Evolutionary conservation across 2,888 invertebrate genomes (phyloP).

Genomic region (Euproctis similis): DNA sequence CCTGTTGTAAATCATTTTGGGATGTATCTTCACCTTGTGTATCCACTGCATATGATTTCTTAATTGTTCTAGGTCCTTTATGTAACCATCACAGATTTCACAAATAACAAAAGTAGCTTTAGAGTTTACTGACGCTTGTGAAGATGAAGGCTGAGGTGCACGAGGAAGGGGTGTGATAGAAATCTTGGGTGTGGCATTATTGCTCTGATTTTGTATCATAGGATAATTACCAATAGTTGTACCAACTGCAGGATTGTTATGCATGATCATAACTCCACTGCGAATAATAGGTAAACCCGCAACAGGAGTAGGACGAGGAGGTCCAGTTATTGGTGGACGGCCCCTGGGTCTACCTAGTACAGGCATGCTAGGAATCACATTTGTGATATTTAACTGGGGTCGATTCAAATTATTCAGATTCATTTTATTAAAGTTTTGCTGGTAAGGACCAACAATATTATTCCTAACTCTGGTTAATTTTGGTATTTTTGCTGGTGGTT

Average conservation of each 20-base stretch:
- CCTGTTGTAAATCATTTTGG: constrained; percentile 95
- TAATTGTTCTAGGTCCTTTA: constrained; percentile 95
- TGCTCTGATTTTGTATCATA: constrained; percentile 49
- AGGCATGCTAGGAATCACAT: constrained; percentile 44
- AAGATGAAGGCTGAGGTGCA: constrained; percentile 70
- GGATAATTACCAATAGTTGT: constrained; percentile 64
- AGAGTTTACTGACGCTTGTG: constrained; percentile 51
- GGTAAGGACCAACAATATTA: constrained; percentile 61
- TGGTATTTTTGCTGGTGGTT: constrained; percentile 95
- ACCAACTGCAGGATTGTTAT: constrained; percentile 65
- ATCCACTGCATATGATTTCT: constrained; percentile 99
- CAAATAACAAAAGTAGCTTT: constrained; percentile 95
- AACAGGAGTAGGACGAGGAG: constrained; percentile 46
- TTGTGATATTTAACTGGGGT: constrained; percentile 46
- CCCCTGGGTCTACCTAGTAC: constrained; percentile 61
- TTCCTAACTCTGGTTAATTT: constrained; percentile 71
- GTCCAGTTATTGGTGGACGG: constrained; percentile 55
- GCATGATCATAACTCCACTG: constrained; percentile 82
- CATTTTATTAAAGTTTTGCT: constrained; percentile 63
- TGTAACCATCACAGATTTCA: constrained; percentile 98
- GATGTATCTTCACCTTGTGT: constrained; percentile 97
- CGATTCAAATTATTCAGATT: constrained; percentile 59
- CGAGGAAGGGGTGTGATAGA: constrained; percentile 93
- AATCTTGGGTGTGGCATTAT: constrained; percentile 88
- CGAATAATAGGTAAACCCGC: constrained; percentile 67